These are phyloP conservation scores for Aeoliscus strigatus DNA, from an alignment of 2,797 vertebrate genomes.

Conservation along the genomic window DNA sequence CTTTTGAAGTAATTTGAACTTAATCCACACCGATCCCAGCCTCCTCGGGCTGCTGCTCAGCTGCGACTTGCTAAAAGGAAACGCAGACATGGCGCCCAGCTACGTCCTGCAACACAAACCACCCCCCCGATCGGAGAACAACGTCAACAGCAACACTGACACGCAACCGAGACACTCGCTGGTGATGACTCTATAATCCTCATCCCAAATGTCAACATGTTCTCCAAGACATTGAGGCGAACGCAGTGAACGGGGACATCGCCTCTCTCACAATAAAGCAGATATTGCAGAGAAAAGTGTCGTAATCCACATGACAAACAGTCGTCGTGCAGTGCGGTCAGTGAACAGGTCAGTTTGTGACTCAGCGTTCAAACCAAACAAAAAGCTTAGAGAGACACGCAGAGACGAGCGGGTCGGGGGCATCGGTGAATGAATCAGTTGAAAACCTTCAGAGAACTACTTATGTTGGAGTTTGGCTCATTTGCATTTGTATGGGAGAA, in stretches of 20 bases:
- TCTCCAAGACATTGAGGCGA: slow-evolving; percentile 46
- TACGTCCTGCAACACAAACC: slow-evolving; percentile 49
- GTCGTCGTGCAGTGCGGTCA: slow-evolving; percentile 54
- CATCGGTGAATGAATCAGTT: slow-evolving; percentile 4
- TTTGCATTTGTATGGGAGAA: slow-evolving; percentile 4
- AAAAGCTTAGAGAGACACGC: slow-evolving; percentile 8
- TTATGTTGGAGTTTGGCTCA: slow-evolving; percentile 8
- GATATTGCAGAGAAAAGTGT: slow-evolving; percentile 36
- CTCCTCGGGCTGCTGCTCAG: slow-evolving; percentile 30
- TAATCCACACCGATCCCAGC: slow-evolving; percentile 50
- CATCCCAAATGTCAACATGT: slow-evolving; percentile 74
- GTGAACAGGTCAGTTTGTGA: slow-evolving; percentile 34
- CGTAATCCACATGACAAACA: slow-evolving; percentile 63
- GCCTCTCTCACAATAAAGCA: no score
- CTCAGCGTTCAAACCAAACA: slow-evolving; percentile 31
- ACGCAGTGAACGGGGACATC: no score
- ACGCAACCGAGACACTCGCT: slow-evolving; percentile 58
- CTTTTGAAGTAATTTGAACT: no score
- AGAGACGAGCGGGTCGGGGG: no score
- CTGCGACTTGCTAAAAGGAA: slow-evolving; percentile 38
- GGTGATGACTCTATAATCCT: slow-evolving; percentile 66
- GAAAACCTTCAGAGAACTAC: neutral
- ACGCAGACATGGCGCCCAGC: slow-evolving; percentile 26
- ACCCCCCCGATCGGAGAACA: slow-evolving; percentile 47
- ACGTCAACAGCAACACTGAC: slow-evolving; percentile 63